Conservation (phyloP, 2,113 vertebrate genomes). For the Semnornis frantzii region DNA sequence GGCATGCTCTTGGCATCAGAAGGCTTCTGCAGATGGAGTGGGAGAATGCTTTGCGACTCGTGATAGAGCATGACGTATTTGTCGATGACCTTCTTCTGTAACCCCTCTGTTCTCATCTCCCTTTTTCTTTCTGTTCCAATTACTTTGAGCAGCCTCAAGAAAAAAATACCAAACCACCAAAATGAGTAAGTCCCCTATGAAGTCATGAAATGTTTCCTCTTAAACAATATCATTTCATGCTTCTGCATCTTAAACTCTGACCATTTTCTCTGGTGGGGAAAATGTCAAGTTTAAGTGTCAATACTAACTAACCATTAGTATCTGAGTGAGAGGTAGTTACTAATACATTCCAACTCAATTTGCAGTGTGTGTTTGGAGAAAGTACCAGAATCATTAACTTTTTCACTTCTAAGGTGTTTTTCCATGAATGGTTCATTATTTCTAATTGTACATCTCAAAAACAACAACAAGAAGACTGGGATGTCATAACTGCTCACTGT, state of each 20-base stretch:
- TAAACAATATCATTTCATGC: slow-evolving; percentile 87
- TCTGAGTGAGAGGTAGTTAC: slow-evolving; percentile 66
- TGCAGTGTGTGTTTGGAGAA: slow-evolving; percentile 67
- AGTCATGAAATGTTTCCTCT: slow-evolving; percentile 84
- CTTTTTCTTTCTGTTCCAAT: slow-evolving; percentile 89
- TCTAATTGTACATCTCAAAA: slow-evolving; percentile 36
- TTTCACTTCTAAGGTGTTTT: slow-evolving; percentile 55
- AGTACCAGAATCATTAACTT: slow-evolving; percentile 62
- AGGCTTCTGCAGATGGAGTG: slow-evolving; percentile 30
- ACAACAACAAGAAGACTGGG: not conserved
- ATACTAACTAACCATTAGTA: slow-evolving; percentile 71
- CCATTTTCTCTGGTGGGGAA: slow-evolving; percentile 80
- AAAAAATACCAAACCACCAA: slow-evolving; percentile 94
- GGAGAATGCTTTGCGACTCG: slow-evolving; percentile 64
- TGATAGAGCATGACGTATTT: slow-evolving; percentile 75
- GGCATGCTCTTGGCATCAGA: slow-evolving; percentile 72
- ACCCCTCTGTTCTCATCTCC: slow-evolving; percentile 81
- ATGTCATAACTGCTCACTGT: not conserved
- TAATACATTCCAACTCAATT: slow-evolving; percentile 54
- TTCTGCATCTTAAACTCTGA: slow-evolving; percentile 88
- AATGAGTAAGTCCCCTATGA: slow-evolving; percentile 95
- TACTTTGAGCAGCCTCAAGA: slow-evolving; percentile 99
- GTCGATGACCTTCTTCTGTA: slow-evolving; percentile 75
- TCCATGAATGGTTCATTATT: slow-evolving; percentile 14
- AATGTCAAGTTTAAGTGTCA: slow-evolving; percentile 88